Conservation (phyloP, 1,140 invertebrate genomes). For the Bombus confusus region DNA sequence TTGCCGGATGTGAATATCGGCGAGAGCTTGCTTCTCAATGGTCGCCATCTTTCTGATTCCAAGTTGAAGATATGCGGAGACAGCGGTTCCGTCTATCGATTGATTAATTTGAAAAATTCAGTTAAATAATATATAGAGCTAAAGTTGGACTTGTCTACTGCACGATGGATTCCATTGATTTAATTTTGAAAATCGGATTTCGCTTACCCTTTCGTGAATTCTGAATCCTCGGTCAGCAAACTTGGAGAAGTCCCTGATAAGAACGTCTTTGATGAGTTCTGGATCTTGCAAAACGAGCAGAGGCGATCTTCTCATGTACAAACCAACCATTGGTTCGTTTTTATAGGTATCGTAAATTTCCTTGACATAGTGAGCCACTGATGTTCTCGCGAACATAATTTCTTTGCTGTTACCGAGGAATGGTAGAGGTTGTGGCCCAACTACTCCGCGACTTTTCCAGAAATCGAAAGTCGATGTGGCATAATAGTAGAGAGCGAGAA, state of each 20-base stretch:
- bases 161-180: too few relatives aligned
- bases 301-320: slow-evolving; percentile 74
- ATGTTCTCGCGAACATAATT: slow-evolving; percentile 44
- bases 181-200: neutral
- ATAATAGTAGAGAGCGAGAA: slow-evolving; percentile 61
- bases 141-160: neutral
- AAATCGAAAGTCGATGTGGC: slow-evolving; percentile 57
- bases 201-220: slow-evolving; percentile 66
- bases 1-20: slow-evolving; percentile 66
- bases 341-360: slow-evolving; percentile 69
- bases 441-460: slow-evolving; percentile 72
- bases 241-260: slow-evolving; percentile 82
- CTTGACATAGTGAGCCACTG: slow-evolving; percentile 15
- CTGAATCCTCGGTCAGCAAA: slow-evolving; percentile 77
- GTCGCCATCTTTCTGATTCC: slow-evolving; percentile 80
- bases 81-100: slow-evolving; percentile 66
- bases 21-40: slow-evolving; percentile 80
- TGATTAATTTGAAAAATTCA: neutral
- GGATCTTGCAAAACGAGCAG: slow-evolving; percentile 78
- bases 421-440: slow-evolving; percentile 64
- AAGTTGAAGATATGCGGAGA: slow-evolving; percentile 72
- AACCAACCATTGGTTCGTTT: slow-evolving; percentile 76
- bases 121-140: neutral
- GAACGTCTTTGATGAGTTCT: slow-evolving; percentile 78
- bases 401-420: slow-evolving; percentile 74